These are phyloP conservation scores for Lomographa bimaculata DNA, from an alignment of 2,888 invertebrate genomes.

Conservation along the genomic window DNA sequence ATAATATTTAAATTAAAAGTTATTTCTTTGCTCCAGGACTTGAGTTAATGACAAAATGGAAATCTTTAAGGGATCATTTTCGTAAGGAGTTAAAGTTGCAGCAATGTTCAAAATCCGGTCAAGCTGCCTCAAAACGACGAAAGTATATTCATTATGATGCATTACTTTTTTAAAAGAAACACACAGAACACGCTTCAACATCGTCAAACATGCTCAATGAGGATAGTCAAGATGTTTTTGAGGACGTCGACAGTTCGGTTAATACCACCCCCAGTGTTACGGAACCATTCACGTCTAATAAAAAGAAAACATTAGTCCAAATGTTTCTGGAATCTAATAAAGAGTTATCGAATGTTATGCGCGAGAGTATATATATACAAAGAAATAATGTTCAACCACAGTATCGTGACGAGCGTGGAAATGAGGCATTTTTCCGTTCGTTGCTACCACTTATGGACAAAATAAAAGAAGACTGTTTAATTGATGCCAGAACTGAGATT, in stretches of 20 bases:
- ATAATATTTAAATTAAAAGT: slow-evolving; percentile 2
- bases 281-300: slow-evolving; percentile 33
- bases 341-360: slow-evolving; percentile 32
- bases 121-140: slow-evolving; percentile 30
- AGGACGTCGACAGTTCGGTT: slow-evolving; percentile 35
- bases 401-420: slow-evolving; percentile 33
- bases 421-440: slow-evolving; percentile 35
- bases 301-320: slow-evolving; percentile 33
- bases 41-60: slow-evolving; percentile 31
- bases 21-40: slow-evolving; percentile 17
- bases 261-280: slow-evolving; percentile 29
- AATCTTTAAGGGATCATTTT: slow-evolving; percentile 29
- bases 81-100: slow-evolving; percentile 31
- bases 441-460: slow-evolving; percentile 34
- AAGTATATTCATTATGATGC: slow-evolving; percentile 34
- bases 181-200: slow-evolving; percentile 35
- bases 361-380: slow-evolving; percentile 33
- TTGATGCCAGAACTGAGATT: slow-evolving; percentile 31
- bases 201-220: slow-evolving; percentile 37
- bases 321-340: slow-evolving; percentile 33
- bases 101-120: slow-evolving; percentile 31
- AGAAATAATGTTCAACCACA: slow-evolving; percentile 32
- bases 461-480: slow-evolving; percentile 34
- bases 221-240: slow-evolving; percentile 36
- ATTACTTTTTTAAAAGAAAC: slow-evolving; percentile 34